phyloP scores from a whole-genome alignment of 2,113 vertebrate genomes.

The Anser cygnoides region DNA sequence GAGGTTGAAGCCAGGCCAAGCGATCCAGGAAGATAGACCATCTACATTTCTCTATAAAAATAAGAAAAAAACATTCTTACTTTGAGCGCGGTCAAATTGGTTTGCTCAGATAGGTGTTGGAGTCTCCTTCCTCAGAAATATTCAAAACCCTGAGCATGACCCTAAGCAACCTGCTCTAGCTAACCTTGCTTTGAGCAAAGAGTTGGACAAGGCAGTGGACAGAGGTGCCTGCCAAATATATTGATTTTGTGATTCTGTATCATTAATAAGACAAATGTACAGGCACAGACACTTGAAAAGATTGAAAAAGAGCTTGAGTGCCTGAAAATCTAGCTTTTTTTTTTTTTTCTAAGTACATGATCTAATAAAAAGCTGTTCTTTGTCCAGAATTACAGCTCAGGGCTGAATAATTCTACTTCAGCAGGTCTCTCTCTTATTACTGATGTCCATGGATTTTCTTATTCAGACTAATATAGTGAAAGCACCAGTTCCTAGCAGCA shows the following conservation, averaged over 20 bases:
- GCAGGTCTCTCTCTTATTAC: background rate
- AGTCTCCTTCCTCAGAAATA: background rate
- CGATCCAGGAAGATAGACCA: background rate
- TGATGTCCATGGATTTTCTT: background rate
- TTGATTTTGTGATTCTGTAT: background rate
- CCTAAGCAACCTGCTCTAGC: background rate
- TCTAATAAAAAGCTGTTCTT: background rate
- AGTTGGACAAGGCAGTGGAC: fast-evolving
- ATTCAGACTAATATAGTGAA: background rate
- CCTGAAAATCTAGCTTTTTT: background rate
- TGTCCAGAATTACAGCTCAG: background rate
- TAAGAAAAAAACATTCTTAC: background rate
- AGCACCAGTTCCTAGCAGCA: background rate
- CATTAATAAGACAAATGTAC: background rate
- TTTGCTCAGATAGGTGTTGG: background rate
- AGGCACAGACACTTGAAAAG: background rate
- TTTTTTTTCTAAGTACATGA: background rate
- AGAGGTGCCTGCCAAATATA: background rate
- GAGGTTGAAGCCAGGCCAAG: background rate
- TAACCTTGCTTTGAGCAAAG: background rate
- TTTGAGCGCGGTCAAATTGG: background rate
- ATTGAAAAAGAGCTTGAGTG: background rate
- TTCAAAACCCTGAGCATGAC: background rate
- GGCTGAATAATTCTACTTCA: background rate
- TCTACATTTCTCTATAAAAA: background rate